Percentiles rank a stretch among this genome's conserved stretches.
Conservation (phyloP, 2,888 invertebrate genomes). For the Fissipunctia ypsillon region DNA sequence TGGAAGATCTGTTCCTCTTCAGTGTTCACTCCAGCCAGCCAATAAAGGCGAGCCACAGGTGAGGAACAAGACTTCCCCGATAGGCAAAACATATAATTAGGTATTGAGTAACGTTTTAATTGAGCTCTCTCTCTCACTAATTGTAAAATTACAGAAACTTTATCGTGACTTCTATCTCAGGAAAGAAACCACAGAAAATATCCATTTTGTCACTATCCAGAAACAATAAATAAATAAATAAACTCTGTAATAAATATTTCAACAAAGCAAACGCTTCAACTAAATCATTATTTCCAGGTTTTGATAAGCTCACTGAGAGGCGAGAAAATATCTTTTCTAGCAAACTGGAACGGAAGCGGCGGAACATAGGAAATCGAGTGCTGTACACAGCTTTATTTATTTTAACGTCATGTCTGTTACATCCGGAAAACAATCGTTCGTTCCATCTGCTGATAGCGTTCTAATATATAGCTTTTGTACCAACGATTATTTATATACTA, state of each 20-base stretch:
- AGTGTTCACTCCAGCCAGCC: too few relatives aligned
- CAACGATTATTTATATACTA: slow-evolving; percentile 46
- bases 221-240: slow-evolving; percentile 42
- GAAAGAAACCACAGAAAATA: neutral
- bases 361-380: slow-evolving; percentile 86
- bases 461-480: slow-evolving; percentile 71
- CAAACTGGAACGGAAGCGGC: slow-evolving; percentile 80
- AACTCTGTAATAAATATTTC: slow-evolving; percentile 44
- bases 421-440: slow-evolving; percentile 83
- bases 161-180: neutral
- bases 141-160: neutral
- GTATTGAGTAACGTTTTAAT: neutral
- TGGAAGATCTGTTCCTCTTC: too few relatives aligned
- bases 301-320: slow-evolving; percentile 75
- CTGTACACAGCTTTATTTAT: slow-evolving; percentile 85
- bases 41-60: too few relatives aligned
- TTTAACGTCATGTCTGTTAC: slow-evolving; percentile 86
- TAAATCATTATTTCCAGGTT: slow-evolving; percentile 76
- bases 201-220: neutral
- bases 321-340: slow-evolving; percentile 80
- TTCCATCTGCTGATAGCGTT: slow-evolving; percentile 78
- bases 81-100: too few relatives aligned
- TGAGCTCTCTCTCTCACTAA: neutral
- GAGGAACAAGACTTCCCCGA: too few relatives aligned
- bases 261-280: slow-evolving; percentile 55